Evolutionary conservation across 2,888 invertebrate genomes (phyloP).

Genomic region (Seladonia tumulorum): DNA sequence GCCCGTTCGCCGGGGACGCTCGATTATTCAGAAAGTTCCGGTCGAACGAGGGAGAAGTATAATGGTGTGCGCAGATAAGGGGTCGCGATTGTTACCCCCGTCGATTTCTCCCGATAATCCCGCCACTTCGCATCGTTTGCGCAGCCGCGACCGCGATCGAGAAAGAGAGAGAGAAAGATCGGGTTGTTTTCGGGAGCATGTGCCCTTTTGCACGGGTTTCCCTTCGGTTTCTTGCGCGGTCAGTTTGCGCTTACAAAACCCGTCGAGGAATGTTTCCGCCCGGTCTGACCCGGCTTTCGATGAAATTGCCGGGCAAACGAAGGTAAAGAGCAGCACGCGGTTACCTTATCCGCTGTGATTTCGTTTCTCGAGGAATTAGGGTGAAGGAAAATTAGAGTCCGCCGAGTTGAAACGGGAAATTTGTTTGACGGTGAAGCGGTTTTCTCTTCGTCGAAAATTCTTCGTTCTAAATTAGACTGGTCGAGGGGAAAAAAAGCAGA

Average conservation of each 20-base stretch:
- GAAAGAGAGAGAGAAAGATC: no score
- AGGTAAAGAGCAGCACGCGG: slow-evolving; percentile 14
- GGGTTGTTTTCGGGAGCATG: neutral
- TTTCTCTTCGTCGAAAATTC: neutral
- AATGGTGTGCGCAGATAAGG: slow-evolving; percentile 37
- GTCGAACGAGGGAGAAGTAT: slow-evolving; percentile 28
- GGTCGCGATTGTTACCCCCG: slow-evolving; percentile 11
- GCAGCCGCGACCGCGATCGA: neutral
- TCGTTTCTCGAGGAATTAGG: slow-evolving; percentile 3
- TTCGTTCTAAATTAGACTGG: neutral
- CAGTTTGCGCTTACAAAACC: slow-evolving; percentile 1
- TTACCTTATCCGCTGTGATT: slow-evolving; percentile 29
- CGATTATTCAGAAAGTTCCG: slow-evolving; percentile 67
- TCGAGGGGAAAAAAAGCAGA: neutral
- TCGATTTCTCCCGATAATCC: slow-evolving; percentile 55
- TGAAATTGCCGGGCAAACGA: slow-evolving; percentile 10
- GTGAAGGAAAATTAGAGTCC: slow-evolving; percentile 14
- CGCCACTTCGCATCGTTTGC: slow-evolving; percentile 16
- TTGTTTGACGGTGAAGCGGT: slow-evolving; percentile 11
- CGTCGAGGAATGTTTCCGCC: slow-evolving; percentile 20
- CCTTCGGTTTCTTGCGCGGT: neutral
- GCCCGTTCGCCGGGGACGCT: slow-evolving; percentile 38
- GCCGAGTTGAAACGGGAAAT: slow-evolving; percentile 15
- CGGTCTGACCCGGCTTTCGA: slow-evolving; percentile 9
- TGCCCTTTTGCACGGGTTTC: neutral